Percentiles rank a stretch among this genome's conserved stretches.
Evolutionary conservation across 2,888 invertebrate species (phyloP).

Genomic region (Plagiodera versicolora): DNA sequence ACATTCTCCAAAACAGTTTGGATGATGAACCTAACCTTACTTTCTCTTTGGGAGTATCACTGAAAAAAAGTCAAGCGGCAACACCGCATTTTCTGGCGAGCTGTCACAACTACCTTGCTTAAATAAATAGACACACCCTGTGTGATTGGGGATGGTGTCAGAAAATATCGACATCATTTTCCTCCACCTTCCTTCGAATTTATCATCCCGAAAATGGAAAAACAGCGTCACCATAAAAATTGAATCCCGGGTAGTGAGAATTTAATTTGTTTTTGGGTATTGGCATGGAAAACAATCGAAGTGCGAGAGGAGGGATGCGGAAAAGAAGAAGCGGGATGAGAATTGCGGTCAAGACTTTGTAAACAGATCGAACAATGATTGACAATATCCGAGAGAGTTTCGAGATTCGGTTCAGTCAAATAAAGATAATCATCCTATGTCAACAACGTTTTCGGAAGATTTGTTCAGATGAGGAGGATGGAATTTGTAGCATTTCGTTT

Average conservation of each 20-base stretch:
- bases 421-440: conserved; percentile 49
- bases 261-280: conserved; percentile 34
- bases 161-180: too few relatives aligned
- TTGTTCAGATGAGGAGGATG: conserved; percentile 35
- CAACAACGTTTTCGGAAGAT: conserved; percentile 41
- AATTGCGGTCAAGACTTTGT: conserved; percentile 47
- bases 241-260: conserved; percentile 19
- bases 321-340: conserved; percentile 30
- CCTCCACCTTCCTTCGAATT: too few relatives aligned
- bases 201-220: conserved; percentile 10
- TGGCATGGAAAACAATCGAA: conserved; percentile 37
- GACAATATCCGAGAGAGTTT: conserved; percentile 46
- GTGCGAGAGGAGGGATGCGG: conserved; percentile 15
- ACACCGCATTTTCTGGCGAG: too few relatives aligned
- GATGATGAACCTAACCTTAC: too few relatives aligned
- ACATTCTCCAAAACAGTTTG: too few relatives aligned
- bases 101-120: too few relatives aligned
- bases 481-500: background rate
- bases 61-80: too few relatives aligned
- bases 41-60: too few relatives aligned
- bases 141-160: too few relatives aligned
- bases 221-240: conserved; percentile 30
- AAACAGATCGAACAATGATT: conserved; percentile 50
- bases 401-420: conserved; percentile 44
- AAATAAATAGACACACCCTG: too few relatives aligned